Conservation (phyloP, 2,888 invertebrate genomes). For the Xiphydria camelus region DNA sequence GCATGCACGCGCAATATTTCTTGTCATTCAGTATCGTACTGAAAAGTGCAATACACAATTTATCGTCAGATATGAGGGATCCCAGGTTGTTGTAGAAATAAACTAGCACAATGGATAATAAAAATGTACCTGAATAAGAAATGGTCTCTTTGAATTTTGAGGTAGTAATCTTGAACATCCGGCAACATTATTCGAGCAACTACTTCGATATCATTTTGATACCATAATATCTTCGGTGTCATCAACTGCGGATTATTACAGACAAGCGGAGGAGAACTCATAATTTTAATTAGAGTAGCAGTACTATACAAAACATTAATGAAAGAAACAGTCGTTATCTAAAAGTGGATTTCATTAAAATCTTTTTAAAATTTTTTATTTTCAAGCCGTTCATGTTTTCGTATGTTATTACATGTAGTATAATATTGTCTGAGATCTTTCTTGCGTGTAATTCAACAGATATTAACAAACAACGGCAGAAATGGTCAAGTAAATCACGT, state of each 20-base stretch:
- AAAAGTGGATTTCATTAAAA: too few species aligned
- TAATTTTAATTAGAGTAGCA: not conserved
- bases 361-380: too few species aligned
- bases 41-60: slow-evolving; percentile 16
- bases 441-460: too few species aligned
- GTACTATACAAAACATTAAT: too few species aligned
- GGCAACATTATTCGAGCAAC: slow-evolving; percentile 40
- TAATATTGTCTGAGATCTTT: too few species aligned
- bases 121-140: slow-evolving; percentile 44
- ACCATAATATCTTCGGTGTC: slow-evolving; percentile 47
- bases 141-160: slow-evolving; percentile 36
- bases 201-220: slow-evolving; percentile 43
- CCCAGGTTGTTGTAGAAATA: slow-evolving; percentile 5
- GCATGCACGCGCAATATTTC: slow-evolving; percentile 38
- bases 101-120: not conserved
- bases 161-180: slow-evolving; percentile 42
- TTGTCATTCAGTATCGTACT: slow-evolving; percentile 36
- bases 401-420: too few species aligned
- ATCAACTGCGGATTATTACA: not conserved
- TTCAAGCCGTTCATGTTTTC: too few species aligned
- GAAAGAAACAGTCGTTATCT: too few species aligned
- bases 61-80: too few species aligned
- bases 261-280: slow-evolving; percentile 11
- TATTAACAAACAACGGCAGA: too few species aligned
- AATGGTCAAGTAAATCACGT: too few species aligned